phyloP scores from a whole-genome alignment of 1,140 invertebrate species.

The Atta texana region DNA sequence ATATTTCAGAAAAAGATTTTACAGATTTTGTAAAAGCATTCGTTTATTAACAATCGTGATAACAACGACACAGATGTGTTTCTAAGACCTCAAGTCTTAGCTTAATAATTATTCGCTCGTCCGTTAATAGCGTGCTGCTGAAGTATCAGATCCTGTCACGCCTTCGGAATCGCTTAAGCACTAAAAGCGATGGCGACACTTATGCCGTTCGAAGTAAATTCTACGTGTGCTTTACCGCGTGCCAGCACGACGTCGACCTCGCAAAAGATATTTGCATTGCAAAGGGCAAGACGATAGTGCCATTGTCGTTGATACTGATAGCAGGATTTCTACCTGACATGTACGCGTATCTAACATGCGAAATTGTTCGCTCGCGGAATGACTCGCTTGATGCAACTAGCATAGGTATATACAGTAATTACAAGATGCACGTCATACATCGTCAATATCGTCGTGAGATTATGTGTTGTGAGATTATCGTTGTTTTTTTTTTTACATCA shows the following conservation, averaged over 20 bases:
- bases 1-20: not conserved
- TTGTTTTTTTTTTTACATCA: not conserved
- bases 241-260: not conserved
- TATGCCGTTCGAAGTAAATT: conserved; percentile 36
- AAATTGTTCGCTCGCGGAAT: conserved; percentile 9
- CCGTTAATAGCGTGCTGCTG: conserved; percentile 32
- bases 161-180: conserved; percentile 66
- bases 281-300: conserved; percentile 64
- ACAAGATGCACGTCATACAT: not conserved
- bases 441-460: not conserved
- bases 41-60: not conserved
- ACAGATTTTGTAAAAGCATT: conserved; percentile 8
- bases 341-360: conserved; percentile 8
- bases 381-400: not conserved
- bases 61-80: not conserved
- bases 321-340: conserved; percentile 21
- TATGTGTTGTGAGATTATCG: not conserved
- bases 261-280: conserved; percentile 68
- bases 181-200: conserved; percentile 74
- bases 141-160: conserved; percentile 69
- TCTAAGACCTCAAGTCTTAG: not conserved
- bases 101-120: conserved; percentile 51
- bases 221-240: conserved; percentile 31
- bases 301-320: conserved; percentile 69
- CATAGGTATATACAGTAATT: not conserved